Evolutionary conservation across 2,113 vertebrate genomes (phyloP).

Genomic region (Oreotrochilus melanogaster): DNA sequence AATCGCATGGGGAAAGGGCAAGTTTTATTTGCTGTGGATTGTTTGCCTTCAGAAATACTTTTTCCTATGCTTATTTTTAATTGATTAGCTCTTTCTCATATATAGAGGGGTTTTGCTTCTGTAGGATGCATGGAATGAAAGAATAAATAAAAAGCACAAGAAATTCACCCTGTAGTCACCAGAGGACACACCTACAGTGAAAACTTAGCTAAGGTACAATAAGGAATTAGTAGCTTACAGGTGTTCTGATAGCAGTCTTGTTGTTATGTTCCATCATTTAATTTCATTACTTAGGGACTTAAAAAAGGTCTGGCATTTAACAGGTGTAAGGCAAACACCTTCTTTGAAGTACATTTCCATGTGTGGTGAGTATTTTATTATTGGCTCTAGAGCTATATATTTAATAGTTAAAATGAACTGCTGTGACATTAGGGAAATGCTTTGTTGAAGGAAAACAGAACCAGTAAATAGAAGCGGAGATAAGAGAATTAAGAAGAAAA

Average conservation of each 20-base stretch:
- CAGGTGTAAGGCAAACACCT: neutral
- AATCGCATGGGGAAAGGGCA: constrained; percentile 6
- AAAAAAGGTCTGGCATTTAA: neutral
- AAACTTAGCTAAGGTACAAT: neutral
- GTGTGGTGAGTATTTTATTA: neutral
- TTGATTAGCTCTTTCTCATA: constrained; percentile 7
- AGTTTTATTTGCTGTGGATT: constrained; percentile 12
- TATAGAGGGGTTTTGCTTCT: neutral
- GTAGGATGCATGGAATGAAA: neutral
- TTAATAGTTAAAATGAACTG: neutral
- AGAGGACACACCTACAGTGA: neutral
- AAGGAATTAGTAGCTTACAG: neutral
- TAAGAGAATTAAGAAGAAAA: neutral
- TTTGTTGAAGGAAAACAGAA: neutral
- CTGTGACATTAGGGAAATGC: neutral
- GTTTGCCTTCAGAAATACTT: constrained; percentile 19
- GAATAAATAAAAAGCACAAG: neutral
- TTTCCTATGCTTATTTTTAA: constrained; percentile 19
- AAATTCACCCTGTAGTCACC: neutral
- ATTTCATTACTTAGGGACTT: neutral
- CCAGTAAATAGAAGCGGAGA: neutral
- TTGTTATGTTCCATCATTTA: neutral
- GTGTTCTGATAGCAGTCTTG: neutral
- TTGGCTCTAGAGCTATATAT: neutral
- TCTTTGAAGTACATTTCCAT: neutral